Evolutionary conservation across 2,113 vertebrate genomes (phyloP).

Genomic region (Dromiciops gliroides): DNA sequence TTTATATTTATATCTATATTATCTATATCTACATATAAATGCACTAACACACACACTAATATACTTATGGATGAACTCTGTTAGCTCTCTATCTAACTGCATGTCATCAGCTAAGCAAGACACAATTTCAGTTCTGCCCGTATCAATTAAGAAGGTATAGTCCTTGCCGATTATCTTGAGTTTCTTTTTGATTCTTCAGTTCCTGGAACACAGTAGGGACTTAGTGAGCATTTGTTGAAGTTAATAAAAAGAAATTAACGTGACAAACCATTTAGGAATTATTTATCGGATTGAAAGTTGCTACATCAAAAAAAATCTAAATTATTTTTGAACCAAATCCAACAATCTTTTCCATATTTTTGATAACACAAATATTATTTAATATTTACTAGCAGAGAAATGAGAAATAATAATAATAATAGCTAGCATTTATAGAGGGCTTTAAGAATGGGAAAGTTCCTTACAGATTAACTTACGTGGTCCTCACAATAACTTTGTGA

Average conservation of each 20-base stretch:
- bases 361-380: background rate
- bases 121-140: background rate
- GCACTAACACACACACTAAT: too few relatives aligned
- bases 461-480: background rate
- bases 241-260: background rate
- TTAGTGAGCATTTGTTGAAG: background rate
- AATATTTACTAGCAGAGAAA: background rate
- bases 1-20: too few relatives aligned
- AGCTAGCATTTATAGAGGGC: background rate
- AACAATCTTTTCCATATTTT: background rate
- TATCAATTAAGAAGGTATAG: background rate
- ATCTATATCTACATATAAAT: too few relatives aligned
- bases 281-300: background rate
- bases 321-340: background rate
- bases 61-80: too few relatives aligned
- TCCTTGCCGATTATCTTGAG: too few relatives aligned
- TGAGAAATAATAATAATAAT: background rate
- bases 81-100: too few relatives aligned
- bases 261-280: background rate
- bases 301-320: background rate
- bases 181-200: too few relatives aligned
- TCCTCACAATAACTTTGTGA: background rate
- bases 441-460: background rate
- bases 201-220: background rate
- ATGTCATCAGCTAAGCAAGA: background rate